Percentiles rank a stretch among this genome's conserved stretches.
phyloP scores from a whole-genome alignment of 2,113 vertebrate genomes.

The Genyomyrus donnyi region DNA sequence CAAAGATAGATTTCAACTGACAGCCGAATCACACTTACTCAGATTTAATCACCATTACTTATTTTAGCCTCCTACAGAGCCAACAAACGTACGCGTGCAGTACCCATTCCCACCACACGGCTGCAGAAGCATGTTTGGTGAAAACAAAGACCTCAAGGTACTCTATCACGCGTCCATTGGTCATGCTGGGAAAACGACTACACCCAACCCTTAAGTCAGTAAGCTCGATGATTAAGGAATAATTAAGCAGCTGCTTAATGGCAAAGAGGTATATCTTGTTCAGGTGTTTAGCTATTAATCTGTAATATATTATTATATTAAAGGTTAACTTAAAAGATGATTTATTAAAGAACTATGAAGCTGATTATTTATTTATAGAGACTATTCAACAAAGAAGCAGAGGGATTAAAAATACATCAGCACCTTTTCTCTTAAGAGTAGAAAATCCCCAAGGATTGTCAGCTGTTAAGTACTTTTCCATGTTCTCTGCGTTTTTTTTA shows the following conservation, averaged over 20 bases:
- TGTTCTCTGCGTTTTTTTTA: background rate
- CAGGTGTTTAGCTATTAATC: background rate
- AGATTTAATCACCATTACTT: background rate
- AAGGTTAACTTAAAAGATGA: background rate
- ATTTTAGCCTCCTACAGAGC: background rate
- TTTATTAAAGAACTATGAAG: background rate
- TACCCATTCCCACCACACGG: slow-evolving; percentile 42
- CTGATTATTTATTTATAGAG: background rate
- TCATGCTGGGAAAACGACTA: background rate
- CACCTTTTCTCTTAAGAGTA: background rate
- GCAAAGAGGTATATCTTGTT: background rate
- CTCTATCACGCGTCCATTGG: background rate
- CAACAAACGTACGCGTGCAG: background rate
- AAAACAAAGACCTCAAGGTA: background rate
- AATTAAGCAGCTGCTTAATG: background rate
- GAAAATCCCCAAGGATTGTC: background rate
- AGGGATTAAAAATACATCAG: background rate
- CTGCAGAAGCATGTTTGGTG: slow-evolving; percentile 45
- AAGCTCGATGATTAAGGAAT: background rate
- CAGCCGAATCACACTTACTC: background rate
- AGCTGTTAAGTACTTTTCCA: background rate
- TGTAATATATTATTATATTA: background rate
- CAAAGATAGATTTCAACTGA: background rate
- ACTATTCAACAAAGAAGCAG: background rate
- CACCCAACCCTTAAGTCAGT: background rate